A percentile compares a stretch with the other conserved stretches of the same genome.
Evolutionary conservation across 1,140 invertebrate species (phyloP).

Genomic region (Aplysia californica): DNA sequence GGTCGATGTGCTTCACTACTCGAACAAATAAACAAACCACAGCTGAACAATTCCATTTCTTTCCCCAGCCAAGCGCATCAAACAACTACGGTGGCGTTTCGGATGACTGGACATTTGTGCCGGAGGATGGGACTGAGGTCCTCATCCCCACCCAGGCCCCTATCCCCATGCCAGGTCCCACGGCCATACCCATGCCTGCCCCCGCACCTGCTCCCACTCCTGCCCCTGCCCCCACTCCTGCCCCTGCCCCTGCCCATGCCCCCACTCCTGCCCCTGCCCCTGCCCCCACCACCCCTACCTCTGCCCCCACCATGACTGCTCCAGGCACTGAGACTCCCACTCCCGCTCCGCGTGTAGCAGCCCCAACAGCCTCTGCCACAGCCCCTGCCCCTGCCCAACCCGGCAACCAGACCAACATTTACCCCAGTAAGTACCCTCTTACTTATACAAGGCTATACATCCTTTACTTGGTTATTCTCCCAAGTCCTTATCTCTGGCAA

Average conservation of each 20-base stretch:
- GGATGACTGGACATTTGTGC: not conserved
- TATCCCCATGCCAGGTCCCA: conserved; percentile 5
- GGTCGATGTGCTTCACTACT: not conserved
- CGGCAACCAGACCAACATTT: not conserved
- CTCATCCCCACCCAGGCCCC: not conserved
- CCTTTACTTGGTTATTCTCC: no score
- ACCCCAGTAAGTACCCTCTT: not conserved
- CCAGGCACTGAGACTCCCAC: no score
- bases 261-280: not conserved
- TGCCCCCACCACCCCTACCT: not conserved
- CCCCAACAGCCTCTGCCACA: not conserved
- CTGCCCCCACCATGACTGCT: no score
- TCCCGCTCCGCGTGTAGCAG: not conserved
- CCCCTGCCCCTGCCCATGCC: not conserved
- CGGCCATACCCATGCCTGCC: not conserved
- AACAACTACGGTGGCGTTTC: not conserved
- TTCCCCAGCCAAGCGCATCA: not conserved
- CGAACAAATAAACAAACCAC: not conserved
- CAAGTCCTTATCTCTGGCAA: no score
- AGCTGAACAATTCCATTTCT: not conserved
- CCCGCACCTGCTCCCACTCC: no score
- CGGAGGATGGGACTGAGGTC: not conserved
- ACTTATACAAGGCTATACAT: no score
- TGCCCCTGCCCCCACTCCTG: not conserved
- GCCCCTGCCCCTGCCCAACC: not conserved